Evolutionary conservation across 2,888 invertebrate species (phyloP).

Genomic region (Eudemis profundana): DNA sequence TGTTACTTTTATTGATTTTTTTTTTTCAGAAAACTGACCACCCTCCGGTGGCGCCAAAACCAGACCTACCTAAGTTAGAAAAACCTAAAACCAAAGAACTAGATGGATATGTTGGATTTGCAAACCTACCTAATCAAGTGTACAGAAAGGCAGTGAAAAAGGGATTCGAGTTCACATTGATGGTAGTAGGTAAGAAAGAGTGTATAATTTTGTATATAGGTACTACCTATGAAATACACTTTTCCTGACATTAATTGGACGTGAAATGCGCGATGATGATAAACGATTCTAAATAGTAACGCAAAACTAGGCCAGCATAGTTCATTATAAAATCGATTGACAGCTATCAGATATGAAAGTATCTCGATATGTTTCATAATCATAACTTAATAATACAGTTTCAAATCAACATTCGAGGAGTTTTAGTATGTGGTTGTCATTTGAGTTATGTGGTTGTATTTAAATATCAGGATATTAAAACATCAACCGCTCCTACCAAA

Average conservation of each 20-base stretch:
- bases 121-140: slow-evolving; percentile 97
- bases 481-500: no score
- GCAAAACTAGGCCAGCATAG: slow-evolving; percentile 28
- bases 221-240: neutral
- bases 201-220: neutral
- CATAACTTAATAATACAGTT: no score
- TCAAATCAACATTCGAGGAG: no score
- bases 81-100: slow-evolving; percentile 93
- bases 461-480: no score
- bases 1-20: neutral
- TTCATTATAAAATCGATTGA: slow-evolving; percentile 37
- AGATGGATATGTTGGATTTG: slow-evolving; percentile 97
- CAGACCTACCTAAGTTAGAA: slow-evolving; percentile 85
- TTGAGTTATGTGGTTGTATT: no score
- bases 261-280: slow-evolving; percentile 4
- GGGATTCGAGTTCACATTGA: slow-evolving; percentile 97
- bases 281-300: slow-evolving; percentile 11
- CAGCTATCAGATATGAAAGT: slow-evolving; percentile 20
- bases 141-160: slow-evolving; percentile 98
- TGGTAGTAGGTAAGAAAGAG: slow-evolving; percentile 95
- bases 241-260: slow-evolving; percentile 1
- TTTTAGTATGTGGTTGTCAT: no score
- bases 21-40: slow-evolving; percentile 77
- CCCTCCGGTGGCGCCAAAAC: slow-evolving; percentile 84
- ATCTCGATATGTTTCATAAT: slow-evolving; percentile 11